These are phyloP conservation scores for Dolichomitus sp. DNA, from an alignment of 2,888 invertebrate species.

Conservation along the genomic window DNA sequence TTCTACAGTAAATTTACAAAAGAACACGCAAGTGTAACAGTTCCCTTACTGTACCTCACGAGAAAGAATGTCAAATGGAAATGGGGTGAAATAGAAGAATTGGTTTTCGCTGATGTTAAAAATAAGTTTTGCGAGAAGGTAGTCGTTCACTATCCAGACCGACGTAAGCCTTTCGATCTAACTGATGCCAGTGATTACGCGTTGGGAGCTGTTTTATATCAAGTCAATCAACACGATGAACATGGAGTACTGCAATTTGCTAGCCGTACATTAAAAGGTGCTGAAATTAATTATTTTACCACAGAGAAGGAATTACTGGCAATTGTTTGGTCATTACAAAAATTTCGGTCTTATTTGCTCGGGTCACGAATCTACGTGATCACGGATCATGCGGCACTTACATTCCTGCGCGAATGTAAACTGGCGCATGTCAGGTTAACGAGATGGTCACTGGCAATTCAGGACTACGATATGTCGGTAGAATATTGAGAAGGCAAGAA, in stretches of 20 bases:
- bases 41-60: not conserved
- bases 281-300: conserved; percentile 28
- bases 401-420: conserved; percentile 16
- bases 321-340: too few relatives aligned
- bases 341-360: too few relatives aligned
- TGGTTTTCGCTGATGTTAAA: not conserved
- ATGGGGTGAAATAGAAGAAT: not conserved
- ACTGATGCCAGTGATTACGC: too few relatives aligned
- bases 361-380: too few relatives aligned
- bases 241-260: not conserved
- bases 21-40: not conserved
- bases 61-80: not conserved
- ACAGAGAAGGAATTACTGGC: conserved; percentile 51
- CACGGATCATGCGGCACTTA: conserved; percentile 53
- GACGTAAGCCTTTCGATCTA: too few relatives aligned
- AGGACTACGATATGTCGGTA: not conserved
- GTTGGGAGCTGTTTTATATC: not conserved
- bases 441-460: too few relatives aligned
- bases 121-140: not conserved
- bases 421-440: not conserved
- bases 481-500: conserved; percentile 18
- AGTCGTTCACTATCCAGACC: not conserved
- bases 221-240: not conserved
- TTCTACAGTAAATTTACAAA: too few relatives aligned
- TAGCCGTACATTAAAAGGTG: conserved; percentile 17